phyloP scores from a whole-genome alignment of 2,888 invertebrate species.

The Stenchaetothrips biformis region DNA sequence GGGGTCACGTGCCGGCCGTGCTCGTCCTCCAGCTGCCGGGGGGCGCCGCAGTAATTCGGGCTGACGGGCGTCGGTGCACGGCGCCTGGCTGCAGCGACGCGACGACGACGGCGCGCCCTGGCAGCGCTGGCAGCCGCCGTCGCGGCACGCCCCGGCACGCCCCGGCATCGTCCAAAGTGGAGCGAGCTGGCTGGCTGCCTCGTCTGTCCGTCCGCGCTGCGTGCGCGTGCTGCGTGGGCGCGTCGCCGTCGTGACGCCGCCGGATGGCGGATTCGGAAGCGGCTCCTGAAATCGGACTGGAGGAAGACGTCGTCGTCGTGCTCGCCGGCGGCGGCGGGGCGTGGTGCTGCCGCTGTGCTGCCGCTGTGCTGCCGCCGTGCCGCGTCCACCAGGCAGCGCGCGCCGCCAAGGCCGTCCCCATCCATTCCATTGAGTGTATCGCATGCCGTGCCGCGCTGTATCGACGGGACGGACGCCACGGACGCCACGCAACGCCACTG shows the following conservation, averaged over 20 bases:
- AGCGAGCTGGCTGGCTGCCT: too few species aligned
- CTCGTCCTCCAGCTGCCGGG: not conserved
- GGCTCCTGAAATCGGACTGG: not conserved
- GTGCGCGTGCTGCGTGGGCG: not conserved
- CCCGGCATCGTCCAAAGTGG: not conserved
- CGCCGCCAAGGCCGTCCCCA: not conserved
- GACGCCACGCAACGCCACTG: too few species aligned
- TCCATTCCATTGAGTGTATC: not conserved
- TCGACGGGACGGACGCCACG: too few species aligned
- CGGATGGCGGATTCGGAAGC: constrained; percentile 1
- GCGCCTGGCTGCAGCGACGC: not conserved
- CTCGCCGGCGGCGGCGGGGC: not conserved
- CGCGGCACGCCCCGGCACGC: not conserved
- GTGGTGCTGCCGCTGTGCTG: not conserved
- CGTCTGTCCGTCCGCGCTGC: too few species aligned
- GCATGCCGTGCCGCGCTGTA: too few species aligned
- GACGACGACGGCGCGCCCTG: not conserved
- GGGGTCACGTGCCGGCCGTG: not conserved
- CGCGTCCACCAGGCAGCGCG: too few species aligned
- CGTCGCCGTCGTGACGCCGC: not conserved
- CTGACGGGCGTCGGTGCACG: not conserved
- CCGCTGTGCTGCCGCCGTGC: not conserved
- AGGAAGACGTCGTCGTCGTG: not conserved
- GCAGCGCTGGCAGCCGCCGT: not conserved
- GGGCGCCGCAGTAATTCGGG: not conserved